Percentiles rank a stretch among this genome's conserved stretches.
Conservation (phyloP, 2,113 vertebrate genomes). For the Xiphias gladius region DNA sequence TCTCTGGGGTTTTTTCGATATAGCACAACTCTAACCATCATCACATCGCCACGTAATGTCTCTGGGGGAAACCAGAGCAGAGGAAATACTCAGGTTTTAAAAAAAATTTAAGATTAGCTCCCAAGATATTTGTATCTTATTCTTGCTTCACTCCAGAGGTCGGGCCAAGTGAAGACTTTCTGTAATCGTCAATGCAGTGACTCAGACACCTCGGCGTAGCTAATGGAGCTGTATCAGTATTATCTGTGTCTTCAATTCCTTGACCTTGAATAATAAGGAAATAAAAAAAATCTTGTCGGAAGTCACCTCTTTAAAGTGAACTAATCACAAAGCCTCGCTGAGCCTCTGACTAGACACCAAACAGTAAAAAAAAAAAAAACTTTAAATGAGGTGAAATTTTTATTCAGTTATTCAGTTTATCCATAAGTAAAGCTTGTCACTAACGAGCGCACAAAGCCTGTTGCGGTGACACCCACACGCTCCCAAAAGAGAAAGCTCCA, state of each 20-base stretch:
- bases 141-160: neutral
- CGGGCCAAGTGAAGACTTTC: neutral
- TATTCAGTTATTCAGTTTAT: conserved; percentile 41
- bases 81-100: neutral
- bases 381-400: conserved; percentile 40
- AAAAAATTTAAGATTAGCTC: neutral
- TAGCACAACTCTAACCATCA: too few relatives aligned
- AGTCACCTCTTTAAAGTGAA: conserved; percentile 5
- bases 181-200: neutral
- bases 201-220: conserved; percentile 6
- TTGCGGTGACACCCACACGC: neutral
- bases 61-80: neutral
- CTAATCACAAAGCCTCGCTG: conserved; percentile 7
- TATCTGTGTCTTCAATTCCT: conserved; percentile 5
- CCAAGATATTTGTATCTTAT: neutral
- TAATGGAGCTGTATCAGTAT: conserved; percentile 25
- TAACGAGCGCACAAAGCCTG: conserved; percentile 9
- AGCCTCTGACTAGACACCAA: conserved; percentile 8
- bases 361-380: neutral
- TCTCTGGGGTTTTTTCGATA: neutral
- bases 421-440: conserved; percentile 20
- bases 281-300: conserved; percentile 10
- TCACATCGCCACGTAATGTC: neutral
- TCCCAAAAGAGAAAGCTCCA: neutral
- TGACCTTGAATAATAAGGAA: conserved; percentile 25